Conservation (phyloP, 2,888 invertebrate genomes). For the Clivina fossor region DNA sequence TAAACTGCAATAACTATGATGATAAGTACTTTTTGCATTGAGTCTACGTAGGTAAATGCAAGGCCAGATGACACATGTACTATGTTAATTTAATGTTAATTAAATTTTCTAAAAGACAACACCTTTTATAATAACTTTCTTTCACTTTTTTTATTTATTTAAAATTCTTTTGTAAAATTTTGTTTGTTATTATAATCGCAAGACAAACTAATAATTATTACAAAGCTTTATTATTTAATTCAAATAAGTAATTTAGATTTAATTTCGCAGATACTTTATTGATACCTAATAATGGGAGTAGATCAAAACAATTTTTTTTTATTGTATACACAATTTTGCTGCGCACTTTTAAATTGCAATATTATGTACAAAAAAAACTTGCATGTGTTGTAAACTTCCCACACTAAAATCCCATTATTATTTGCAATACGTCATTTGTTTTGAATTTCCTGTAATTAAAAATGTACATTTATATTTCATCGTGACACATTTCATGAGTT, state of each 20-base stretch:
- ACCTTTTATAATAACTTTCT: conserved; percentile 11
- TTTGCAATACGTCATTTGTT: neutral
- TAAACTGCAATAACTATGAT: conserved; percentile 28
- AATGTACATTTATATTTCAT: no score
- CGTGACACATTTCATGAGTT: no score
- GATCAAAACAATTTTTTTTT: no score
- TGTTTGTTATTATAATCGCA: neutral
- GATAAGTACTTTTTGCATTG: conserved; percentile 23
- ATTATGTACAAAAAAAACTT: no score
- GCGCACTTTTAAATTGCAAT: no score
- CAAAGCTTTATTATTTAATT: no score
- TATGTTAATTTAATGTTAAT: conserved; percentile 26
- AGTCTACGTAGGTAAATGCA: conserved; percentile 20
- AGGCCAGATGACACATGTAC: conserved; percentile 28
- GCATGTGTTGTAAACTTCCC: neutral
- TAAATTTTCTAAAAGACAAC: conserved; percentile 15
- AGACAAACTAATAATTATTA: no score
- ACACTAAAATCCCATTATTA: neutral
- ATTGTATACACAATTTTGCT: no score
- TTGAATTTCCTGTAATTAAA: neutral
- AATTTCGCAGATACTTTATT: no score
- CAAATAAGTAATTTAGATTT: no score
- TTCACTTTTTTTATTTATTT: neutral
- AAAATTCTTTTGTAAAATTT: neutral
- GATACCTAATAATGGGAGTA: no score